Conservation (phyloP, 2,797 vertebrate genomes). For the Aotus griseimembra region DNA sequence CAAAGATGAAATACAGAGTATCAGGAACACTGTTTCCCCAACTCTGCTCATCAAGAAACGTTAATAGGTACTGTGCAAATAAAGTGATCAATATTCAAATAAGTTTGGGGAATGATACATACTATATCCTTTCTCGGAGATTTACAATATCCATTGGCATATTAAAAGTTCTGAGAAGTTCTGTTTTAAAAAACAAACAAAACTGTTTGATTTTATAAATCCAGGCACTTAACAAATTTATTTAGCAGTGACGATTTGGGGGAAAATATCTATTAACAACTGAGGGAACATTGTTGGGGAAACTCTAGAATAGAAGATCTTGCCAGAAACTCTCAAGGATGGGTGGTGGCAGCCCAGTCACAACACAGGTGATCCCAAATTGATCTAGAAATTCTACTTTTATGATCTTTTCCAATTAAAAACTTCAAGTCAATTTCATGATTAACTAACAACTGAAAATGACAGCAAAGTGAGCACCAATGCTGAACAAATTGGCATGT, state of each 20-base stretch:
- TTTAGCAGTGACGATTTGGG: constrained; percentile 2
- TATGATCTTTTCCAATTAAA: constrained; percentile 43
- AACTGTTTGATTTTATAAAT: constrained; percentile 29
- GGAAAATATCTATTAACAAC: background rate
- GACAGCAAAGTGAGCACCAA: constrained; percentile 20
- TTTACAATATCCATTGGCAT: background rate
- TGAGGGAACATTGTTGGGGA: background rate
- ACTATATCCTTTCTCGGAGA: background rate
- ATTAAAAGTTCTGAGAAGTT: constrained; percentile 43
- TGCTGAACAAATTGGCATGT: background rate
- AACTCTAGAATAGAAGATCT: constrained; percentile 16
- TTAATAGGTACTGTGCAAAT: constrained; percentile 7
- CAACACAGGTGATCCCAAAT: background rate
- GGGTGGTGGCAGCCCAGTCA: background rate
- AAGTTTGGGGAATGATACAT: background rate
- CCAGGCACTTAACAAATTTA: constrained; percentile 49
- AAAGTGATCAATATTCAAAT: background rate
- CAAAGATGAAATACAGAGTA: constrained; percentile 19
- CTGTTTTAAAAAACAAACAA: constrained; percentile 13
- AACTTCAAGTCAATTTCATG: background rate
- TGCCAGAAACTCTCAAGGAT: constrained; percentile 27
- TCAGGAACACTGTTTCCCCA: constrained; percentile 12
- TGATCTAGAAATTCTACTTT: constrained; percentile 47
- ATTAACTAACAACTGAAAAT: constrained; percentile 16
- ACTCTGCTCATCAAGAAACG: constrained; percentile 34